These are phyloP conservation scores for Myodes glareolus DNA, from an alignment of 2,113 vertebrate genomes.

Conservation along the genomic window DNA sequence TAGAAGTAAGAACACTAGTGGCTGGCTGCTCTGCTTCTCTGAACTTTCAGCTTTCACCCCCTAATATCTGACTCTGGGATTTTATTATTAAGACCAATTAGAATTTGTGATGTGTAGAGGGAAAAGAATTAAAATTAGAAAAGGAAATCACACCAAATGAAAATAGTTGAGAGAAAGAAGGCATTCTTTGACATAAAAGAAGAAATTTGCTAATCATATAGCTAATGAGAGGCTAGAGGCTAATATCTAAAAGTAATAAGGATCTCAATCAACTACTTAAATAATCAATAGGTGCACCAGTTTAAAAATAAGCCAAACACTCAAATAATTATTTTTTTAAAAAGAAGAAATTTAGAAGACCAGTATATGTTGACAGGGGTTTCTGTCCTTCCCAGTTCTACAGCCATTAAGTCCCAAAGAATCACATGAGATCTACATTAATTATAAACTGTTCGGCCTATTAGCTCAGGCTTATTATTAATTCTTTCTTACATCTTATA, in stretches of 20 bases:
- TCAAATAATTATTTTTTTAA: not conserved
- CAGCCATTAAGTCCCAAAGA: too few species aligned
- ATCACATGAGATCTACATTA: too few species aligned
- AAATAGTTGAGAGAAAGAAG: not conserved
- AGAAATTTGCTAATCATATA: not conserved
- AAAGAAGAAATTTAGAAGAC: not conserved
- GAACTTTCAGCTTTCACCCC: too few species aligned
- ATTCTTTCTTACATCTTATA: too few species aligned
- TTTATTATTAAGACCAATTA: too few species aligned
- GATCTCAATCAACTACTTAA: not conserved
- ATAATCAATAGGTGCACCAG: not conserved
- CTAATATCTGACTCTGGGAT: too few species aligned
- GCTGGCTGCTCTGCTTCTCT: too few species aligned
- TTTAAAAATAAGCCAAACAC: not conserved
- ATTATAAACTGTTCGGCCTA: too few species aligned
- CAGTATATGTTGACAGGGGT: not conserved
- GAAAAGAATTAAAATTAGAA: not conserved
- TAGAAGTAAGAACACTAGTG: too few species aligned
- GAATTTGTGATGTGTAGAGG: too few species aligned
- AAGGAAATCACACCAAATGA: not conserved
- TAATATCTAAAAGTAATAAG: not conserved
- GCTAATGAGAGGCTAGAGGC: not conserved
- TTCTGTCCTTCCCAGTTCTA: too few species aligned
- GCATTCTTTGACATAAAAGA: not conserved
- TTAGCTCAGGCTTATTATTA: too few species aligned